Conservation (phyloP, 2,113 vertebrate genomes). For the Microtus oregoni region DNA sequence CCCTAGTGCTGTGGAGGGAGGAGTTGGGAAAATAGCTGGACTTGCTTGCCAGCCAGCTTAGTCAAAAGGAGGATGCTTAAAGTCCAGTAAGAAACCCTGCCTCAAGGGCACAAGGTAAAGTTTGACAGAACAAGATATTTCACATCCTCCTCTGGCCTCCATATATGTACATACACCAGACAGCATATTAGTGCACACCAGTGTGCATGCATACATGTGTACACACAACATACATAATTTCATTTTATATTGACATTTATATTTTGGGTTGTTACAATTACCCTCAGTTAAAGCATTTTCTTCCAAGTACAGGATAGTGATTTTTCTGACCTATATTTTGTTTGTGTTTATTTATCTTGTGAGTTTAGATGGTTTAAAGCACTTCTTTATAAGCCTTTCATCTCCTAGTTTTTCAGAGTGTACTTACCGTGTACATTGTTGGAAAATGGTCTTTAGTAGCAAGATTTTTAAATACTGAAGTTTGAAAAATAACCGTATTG, state of each 20-base stretch:
- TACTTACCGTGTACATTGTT: not conserved
- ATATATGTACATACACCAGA: not conserved
- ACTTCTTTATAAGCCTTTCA: conserved; percentile 28
- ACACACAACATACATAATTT: not conserved
- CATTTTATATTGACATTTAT: not conserved
- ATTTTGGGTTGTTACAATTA: conserved; percentile 34
- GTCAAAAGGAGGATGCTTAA: not conserved
- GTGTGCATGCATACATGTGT: not conserved
- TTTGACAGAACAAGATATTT: not conserved
- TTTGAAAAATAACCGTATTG: conserved; percentile 20
- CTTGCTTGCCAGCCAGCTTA: not conserved
- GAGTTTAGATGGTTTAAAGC: conserved; percentile 32
- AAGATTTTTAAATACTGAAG: conserved; percentile 45
- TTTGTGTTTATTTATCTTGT: conserved; percentile 53
- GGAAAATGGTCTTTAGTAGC: conserved; percentile 28
- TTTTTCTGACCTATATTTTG: conserved; percentile 49
- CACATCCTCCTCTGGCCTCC: not conserved
- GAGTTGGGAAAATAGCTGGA: too few species aligned
- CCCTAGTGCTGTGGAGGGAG: too few species aligned
- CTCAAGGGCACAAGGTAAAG: not conserved
- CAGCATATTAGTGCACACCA: not conserved
- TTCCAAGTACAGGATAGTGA: conserved; percentile 3
- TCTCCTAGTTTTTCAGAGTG: too few species aligned
- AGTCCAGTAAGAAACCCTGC: not conserved
- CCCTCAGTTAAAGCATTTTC: conserved; percentile 33